These are phyloP conservation scores for Acipenser transmontanus DNA, from an alignment of 2,797 vertebrate species.

Conservation along the genomic window DNA sequence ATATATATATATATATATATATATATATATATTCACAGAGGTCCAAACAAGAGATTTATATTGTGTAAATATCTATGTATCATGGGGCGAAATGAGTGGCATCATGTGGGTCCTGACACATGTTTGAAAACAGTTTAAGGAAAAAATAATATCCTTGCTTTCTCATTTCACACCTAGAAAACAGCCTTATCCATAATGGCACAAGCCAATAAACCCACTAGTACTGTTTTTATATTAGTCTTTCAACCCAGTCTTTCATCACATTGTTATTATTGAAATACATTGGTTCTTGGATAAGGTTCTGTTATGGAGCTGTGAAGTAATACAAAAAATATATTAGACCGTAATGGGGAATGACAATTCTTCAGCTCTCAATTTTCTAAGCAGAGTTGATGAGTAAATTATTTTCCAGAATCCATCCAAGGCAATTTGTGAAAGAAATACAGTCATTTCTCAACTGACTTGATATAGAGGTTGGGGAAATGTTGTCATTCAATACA, in stretches of 20 bases:
- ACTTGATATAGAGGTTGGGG: slow-evolving; percentile 1
- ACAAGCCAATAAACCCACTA: background rate
- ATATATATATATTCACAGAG: too few species aligned
- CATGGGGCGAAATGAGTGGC: too few species aligned
- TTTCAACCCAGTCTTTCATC: background rate
- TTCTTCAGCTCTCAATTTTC: slow-evolving; percentile 10
- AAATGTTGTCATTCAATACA: slow-evolving; percentile 12
- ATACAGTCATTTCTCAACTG: slow-evolving; percentile 10
- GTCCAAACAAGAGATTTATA: too few species aligned
- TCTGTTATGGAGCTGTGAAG: slow-evolving; percentile 4
- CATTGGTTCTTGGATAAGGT: slow-evolving; percentile 3
- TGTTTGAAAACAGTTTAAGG: too few species aligned
- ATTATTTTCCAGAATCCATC: slow-evolving; percentile 9
- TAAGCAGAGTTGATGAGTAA: slow-evolving; percentile 2
- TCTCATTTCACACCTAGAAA: background rate
- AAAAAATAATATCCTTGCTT: too few species aligned
- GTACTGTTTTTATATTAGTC: slow-evolving; percentile 7
- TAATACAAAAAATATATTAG: slow-evolving; percentile 7
- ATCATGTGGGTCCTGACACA: too few species aligned
- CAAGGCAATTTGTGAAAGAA: slow-evolving; percentile 10
- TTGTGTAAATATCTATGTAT: too few species aligned
- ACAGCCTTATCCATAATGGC: background rate
- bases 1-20: too few species aligned
- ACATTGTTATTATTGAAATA: slow-evolving; percentile 10
- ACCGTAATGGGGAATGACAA: background rate